Evolutionary conservation across 2,888 invertebrate genomes (phyloP).

Genomic region (Epinotia brunnichana): DNA sequence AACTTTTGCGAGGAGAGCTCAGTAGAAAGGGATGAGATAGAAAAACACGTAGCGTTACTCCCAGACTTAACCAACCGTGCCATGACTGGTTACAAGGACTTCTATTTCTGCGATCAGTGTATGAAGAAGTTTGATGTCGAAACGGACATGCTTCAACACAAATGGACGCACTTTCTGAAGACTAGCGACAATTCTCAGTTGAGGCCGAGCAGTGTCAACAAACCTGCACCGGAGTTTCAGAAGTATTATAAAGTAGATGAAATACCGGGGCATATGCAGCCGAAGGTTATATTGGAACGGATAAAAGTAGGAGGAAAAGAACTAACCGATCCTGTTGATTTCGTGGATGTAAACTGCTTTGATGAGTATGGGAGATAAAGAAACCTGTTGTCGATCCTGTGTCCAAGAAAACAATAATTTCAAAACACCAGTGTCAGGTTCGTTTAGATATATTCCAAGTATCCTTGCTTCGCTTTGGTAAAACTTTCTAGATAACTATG

Average conservation of each 20-base stretch:
- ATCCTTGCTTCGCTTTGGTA: conserved; percentile 5
- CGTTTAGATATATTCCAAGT: conserved; percentile 45
- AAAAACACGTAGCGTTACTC: conserved; percentile 60
- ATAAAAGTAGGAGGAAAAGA: conserved; percentile 50
- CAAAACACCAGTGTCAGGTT: conserved; percentile 68
- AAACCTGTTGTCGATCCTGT: conserved; percentile 60
- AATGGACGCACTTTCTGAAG: conserved; percentile 72
- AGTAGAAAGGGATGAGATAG: conserved; percentile 60
- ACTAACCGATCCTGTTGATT: conserved; percentile 29
- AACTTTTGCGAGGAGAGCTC: conserved; percentile 71
- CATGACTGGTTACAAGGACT: conserved; percentile 69
- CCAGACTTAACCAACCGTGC: conserved; percentile 66
- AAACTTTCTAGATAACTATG: background rate
- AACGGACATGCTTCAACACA: conserved; percentile 70
- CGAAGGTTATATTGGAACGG: conserved; percentile 60
- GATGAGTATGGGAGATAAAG: conserved; percentile 49
- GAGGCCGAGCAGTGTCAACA: conserved; percentile 46
- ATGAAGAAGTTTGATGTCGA: conserved; percentile 67
- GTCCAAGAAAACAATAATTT: conserved; percentile 67
- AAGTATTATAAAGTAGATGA: conserved; percentile 58
- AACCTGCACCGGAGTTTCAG: conserved; percentile 16
- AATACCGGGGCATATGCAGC: conserved; percentile 62
- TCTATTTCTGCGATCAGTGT: conserved; percentile 73
- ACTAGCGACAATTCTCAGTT: conserved; percentile 60
- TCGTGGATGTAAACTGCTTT: conserved; percentile 48